Base-by-base conservation (phyloP, 1,140 invertebrate genomes). In the Mamestra configurata region DNA sequence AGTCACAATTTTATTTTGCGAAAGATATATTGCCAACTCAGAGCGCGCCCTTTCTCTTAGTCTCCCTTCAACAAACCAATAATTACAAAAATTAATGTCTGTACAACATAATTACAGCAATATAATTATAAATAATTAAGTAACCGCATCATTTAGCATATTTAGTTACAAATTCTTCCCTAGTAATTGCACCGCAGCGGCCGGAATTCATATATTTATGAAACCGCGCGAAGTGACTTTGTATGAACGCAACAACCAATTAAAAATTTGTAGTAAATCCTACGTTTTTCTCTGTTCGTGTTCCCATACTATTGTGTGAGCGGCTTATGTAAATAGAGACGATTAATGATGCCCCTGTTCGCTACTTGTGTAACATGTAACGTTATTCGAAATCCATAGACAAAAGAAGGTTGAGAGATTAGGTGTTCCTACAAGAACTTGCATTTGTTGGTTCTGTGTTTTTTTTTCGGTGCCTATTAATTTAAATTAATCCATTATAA, bases 251-350 rank as follows among this genome's bases (percentile, higher is more conserved):
- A 22, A 43, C 40, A 13, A 11, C 57, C 57, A 76, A 76, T 76
- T 76, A 76, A 76, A 64, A 64, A 51, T 64, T 76, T 76, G 46
- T 76, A 76, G 57, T 76, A 76, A 76, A 64, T 76, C 73, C 22
- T 76, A 76, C 27, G 57, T 76, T 76, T 76, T 76, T 76, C 57
- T 61, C 57, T 20, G n/a, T 73, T n/a, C 57, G 43, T 55, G 57
- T 76, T 76, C 73, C 73, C 73, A 76, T 76, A 49, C 37, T 49
- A 76, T 76, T 76, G 73, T 76, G 57, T 76, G 37, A 73, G 57
- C 15, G 43, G 20, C 72, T 76, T 76, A 76, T 76, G 73, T 76
- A 76, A 76, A 76, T 76, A 76, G 46, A 22, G 43, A 71, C 68
- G 68, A 71, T 75, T 75, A 71, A 71, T 71, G 73, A 76, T 43